Evolutionary conservation across 2,113 vertebrate species (phyloP), one percentile per base, ranked within the genome.

Genomic region (Notothenia coriiceps): DNA sequence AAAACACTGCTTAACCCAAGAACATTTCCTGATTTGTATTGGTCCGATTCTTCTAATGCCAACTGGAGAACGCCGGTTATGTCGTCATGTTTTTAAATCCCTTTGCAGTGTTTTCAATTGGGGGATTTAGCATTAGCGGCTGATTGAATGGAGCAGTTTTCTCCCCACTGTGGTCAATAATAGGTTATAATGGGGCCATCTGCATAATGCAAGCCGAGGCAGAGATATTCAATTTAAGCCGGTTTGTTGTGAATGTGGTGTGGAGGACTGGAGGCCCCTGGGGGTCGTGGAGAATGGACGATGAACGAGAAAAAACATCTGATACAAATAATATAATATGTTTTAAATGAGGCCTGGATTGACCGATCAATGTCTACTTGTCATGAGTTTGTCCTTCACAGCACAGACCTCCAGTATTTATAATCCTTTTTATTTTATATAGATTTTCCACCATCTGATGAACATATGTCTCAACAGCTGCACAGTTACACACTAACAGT

Each of bases 201-300:
- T 80, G 77, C 47, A 55, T 68, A 70, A 61, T 67, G 64, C 52
- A 51, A 62, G 59, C 55, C 1, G 14, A 29, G 63, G 73, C 54
- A 35, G 60, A 77, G 65, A 80, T 74, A 2, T 86, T 80, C 75
- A 51, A 84, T 80, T 85, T 57, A 83, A 80, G 76, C 75, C 50
- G 59, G 62, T 29, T 29, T 29, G 29, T 29, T 29, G 29, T 29
- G 29, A 64, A 67, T 43, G 54, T 51, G 60, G 35, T 44, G 71
- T 50, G 79, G 72, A 70, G n/a, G 22, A 47, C 25, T 17, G 8
- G 66, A 6, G 15, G 47, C 76, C 57, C 63, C 50, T 1, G 63
- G 70, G 57, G 77, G 68, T 78, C 65, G 43, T 56, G 10, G 49
- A 64, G 51, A 51, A 69, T n/a, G 15, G 40, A 40, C 70, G 64